phyloP scores from a whole-genome alignment of 2,797 vertebrate species.

The Melanotaenia trifasciata region DNA sequence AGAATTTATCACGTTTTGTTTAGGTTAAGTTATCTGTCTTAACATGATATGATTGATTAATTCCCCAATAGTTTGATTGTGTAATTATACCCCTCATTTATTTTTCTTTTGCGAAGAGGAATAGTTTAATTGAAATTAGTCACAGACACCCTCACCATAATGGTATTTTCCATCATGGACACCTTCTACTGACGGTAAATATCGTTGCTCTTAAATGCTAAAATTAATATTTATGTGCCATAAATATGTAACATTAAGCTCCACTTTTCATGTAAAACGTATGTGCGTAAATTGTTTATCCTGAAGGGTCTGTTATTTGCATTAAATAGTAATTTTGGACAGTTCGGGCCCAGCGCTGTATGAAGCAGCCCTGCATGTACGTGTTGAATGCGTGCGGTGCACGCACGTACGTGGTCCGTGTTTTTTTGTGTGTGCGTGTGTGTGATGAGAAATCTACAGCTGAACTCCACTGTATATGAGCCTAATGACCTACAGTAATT shows the following conservation, averaged over 20 bases:
- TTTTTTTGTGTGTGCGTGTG: constrained; percentile 1
- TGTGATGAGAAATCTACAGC: background rate
- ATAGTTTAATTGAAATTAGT: background rate
- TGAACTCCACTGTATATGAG: background rate
- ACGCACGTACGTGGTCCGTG: background rate
- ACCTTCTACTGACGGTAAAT: constrained; percentile 80
- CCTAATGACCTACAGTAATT: background rate
- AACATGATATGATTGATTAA: background rate
- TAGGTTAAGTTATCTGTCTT: no score
- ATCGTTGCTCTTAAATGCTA: constrained; percentile 50
- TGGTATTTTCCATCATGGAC: constrained; percentile 82
- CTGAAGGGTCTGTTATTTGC: no score
- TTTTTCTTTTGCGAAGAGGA: background rate
- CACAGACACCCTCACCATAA: background rate
- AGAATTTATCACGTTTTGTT: accelerated
- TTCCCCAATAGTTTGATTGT: accelerated
- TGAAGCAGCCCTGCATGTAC: constrained; percentile 4
- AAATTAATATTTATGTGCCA: background rate
- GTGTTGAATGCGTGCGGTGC: background rate
- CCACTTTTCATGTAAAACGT: accelerated
- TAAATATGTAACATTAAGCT: accelerated
- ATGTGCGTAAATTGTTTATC: accelerated
- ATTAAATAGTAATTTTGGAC: background rate
- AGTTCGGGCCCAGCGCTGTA: constrained; percentile 46
- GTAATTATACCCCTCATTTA: background rate